Percentiles rank a stretch among this genome's conserved stretches.
These are phyloP conservation scores for Carcharodon carcharias DNA, from an alignment of 2,797 vertebrate genomes.

Conservation along the genomic window DNA sequence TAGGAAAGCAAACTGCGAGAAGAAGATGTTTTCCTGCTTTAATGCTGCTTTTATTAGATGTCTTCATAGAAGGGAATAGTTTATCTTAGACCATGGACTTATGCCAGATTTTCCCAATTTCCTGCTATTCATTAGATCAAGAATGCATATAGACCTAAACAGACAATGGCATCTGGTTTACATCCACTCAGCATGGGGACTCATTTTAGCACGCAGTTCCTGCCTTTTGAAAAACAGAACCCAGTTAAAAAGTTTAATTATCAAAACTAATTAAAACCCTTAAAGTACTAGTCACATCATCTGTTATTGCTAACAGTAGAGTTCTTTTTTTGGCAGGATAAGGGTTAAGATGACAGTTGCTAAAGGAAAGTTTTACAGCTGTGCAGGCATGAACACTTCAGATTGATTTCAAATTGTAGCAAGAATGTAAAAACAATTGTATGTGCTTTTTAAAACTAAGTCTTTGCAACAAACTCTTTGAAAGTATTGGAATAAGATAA, in stretches of 20 bases:
- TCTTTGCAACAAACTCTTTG: neutral
- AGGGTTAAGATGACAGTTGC: constrained; percentile 1
- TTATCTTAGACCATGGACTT: constrained; percentile 53
- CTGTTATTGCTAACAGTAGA: neutral
- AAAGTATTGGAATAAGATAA: neutral
- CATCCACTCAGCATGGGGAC: constrained; percentile 50
- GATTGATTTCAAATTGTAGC: neutral
- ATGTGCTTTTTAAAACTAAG: neutral
- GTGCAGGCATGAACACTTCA: neutral
- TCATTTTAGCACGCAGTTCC: constrained; percentile 50
- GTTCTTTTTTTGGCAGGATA: neutral
- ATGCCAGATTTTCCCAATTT: constrained; percentile 55
- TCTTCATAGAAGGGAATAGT: neutral
- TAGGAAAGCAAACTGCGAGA: neutral
- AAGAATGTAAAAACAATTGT: neutral
- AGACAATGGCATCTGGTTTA: constrained; percentile 55
- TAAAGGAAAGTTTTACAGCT: neutral
- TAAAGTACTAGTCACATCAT: neutral
- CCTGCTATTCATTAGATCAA: constrained; percentile 58
- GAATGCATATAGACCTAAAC: constrained; percentile 49
- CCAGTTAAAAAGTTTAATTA: constrained; percentile 48
- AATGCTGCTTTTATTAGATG: neutral
- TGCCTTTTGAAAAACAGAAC: constrained; percentile 52
- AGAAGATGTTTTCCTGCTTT: neutral
- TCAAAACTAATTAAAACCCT: constrained; percentile 60